Base-by-base conservation (phyloP, 1,140 invertebrate genomes). In the Adoxophyes honmai region DNA sequence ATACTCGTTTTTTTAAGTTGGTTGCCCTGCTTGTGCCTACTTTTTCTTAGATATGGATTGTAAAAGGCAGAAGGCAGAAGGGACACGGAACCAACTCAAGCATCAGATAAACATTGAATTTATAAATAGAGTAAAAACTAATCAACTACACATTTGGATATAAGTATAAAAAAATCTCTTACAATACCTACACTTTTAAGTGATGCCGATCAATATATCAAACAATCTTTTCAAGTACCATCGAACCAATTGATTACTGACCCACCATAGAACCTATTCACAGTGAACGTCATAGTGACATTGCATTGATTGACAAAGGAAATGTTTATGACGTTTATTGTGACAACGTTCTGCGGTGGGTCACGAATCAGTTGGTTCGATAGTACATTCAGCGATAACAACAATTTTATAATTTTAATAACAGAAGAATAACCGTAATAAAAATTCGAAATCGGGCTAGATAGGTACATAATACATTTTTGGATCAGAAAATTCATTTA, bases 151-250 rank as follows among this genome's bases (percentile, higher is more conserved):
- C 21, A 21, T 33, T 28, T 48, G n/a, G 15, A 42, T 18, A 39
- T 15, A 39, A 9, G 18, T 28, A 55, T 42, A 39, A 55, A 38
- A 39, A 10, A 55, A 55, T 38, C 4, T 13, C 37, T 55, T 3
- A 2, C 6, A 28, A 28, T 55, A 55, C 9, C 37, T 44, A 56
- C 38, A 56, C 38, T 42, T 56, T 33, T 16, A n/a, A 34, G 38
- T 44, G 54, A 56, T 56, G 54, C 36, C 37, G 39, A 56, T 44
- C 13, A 51, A 51, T 36, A 58, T 55, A 42, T 59, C 55, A 55
- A 51, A 28, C 21, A 51, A 57, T 13, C 11, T 21, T 14, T 33
- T 11, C 21, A 48, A 48, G 21, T n/a, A n/a, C n/a, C n/a, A n/a
- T n/a, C n/a, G n/a, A n/a, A n/a, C n/a, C n/a, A n/a, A n/a, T n/a